Conservation (phyloP, 2,888 invertebrate genomes). For the Ectemnius lituratus region DNA sequence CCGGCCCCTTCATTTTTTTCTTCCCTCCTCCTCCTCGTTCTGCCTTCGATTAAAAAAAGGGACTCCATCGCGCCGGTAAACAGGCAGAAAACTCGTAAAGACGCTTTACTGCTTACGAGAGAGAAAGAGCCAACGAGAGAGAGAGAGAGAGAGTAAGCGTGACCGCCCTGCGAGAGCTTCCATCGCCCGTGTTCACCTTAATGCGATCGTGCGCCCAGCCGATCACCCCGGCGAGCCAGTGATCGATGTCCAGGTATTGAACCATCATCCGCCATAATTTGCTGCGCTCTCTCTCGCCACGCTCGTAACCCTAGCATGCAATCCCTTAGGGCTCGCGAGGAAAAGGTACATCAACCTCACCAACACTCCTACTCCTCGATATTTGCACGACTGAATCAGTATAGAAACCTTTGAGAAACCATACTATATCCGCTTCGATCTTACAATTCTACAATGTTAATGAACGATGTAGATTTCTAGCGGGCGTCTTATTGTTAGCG, state of each 20-base stretch:
- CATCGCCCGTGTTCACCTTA: slow-evolving; percentile 49
- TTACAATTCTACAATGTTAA: too few species aligned
- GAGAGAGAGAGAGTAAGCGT: slow-evolving; percentile 17
- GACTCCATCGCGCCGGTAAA: slow-evolving; percentile 54
- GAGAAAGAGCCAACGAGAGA: slow-evolving; percentile 8
- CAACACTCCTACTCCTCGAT: background rate
- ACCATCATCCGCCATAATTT: slow-evolving; percentile 68
- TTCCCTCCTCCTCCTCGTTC: slow-evolving; percentile 1
- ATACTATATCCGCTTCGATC: too few species aligned
- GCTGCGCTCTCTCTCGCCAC: slow-evolving; percentile 24
- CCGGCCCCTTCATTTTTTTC: slow-evolving; percentile 26
- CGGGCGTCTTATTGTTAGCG: slow-evolving; percentile 8
- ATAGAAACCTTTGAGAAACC: too few species aligned
- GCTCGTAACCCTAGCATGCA: slow-evolving; percentile 2
- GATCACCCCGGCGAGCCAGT: slow-evolving; percentile 59
- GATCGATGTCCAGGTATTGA: slow-evolving; percentile 74
- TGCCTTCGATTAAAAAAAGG: slow-evolving; percentile 54
- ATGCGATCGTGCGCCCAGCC: slow-evolving; percentile 61
- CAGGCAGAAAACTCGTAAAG: slow-evolving; percentile 71
- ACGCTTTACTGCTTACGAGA: slow-evolving; percentile 64
- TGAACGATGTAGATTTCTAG: too few species aligned
- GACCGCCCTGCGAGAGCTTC: slow-evolving; percentile 47
- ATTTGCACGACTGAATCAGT: too few species aligned
- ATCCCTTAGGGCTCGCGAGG: slow-evolving; percentile 24
- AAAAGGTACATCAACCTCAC: slow-evolving; percentile 23